Conservation (phyloP, 2,888 invertebrate species). For the Oscheius sp. region DNA sequence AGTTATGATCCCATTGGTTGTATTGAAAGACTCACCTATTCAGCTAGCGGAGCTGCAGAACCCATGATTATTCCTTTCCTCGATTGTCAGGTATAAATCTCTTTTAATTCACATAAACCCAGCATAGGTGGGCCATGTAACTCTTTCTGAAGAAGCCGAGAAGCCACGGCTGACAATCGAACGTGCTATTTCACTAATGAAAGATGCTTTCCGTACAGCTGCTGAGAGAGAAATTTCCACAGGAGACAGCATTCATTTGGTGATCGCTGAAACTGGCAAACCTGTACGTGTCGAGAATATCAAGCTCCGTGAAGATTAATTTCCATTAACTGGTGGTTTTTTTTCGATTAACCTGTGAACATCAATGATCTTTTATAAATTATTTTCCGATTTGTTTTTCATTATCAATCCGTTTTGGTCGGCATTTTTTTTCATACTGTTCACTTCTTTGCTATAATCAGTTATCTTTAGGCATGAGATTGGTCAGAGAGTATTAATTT, state of each 20-base stretch:
- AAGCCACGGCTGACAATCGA: conserved; percentile 81
- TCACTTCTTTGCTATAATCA: too few relatives aligned
- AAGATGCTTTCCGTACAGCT: conserved; percentile 94
- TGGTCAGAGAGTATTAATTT: too few relatives aligned
- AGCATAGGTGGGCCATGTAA: conserved; percentile 84
- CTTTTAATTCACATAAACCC: neutral
- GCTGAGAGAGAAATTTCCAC: conserved; percentile 98
- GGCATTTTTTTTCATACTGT: too few relatives aligned
- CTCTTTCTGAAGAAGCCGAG: conserved; percentile 81
- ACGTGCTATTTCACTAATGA: conserved; percentile 85
- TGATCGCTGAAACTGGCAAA: conserved; percentile 67
- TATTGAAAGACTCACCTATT: conserved; percentile 85
- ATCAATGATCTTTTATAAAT: neutral
- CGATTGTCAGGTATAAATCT: conserved; percentile 84
- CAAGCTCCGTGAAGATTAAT: conserved; percentile 68
- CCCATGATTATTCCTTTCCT: conserved; percentile 89
- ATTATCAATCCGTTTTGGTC: neutral
- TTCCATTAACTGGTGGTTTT: neutral
- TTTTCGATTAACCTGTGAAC: neutral
- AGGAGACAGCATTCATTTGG: conserved; percentile 75
- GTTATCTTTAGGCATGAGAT: too few relatives aligned
- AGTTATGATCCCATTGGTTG: conserved; percentile 98
- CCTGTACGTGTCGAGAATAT: conserved; percentile 58
- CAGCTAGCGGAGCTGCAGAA: conserved; percentile 88
- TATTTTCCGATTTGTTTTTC: neutral